Conservation (phyloP, 2,888 invertebrate genomes). For the Erynnis tages region DNA sequence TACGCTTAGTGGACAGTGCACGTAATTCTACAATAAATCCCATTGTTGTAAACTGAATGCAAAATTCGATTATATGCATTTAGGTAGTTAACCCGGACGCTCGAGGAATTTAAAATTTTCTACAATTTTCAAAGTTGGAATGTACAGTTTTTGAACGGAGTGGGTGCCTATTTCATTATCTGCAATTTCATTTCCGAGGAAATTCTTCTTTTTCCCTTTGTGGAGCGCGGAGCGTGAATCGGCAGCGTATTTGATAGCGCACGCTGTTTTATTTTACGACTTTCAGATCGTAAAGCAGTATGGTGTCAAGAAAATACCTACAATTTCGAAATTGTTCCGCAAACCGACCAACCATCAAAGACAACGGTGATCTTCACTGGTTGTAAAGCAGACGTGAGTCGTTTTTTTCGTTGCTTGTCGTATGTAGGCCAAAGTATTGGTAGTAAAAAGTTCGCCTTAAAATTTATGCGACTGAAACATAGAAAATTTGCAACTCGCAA, state of each 20-base stretch:
- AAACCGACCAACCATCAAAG: conserved; percentile 38
- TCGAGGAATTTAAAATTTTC: conserved; percentile 56
- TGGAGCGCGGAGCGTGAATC: conserved; percentile 17
- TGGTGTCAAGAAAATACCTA: conserved; percentile 43
- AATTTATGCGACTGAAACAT: conserved; percentile 1
- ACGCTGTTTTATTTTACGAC: conserved; percentile 39
- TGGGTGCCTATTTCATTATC: conserved; percentile 17
- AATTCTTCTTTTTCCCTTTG: conserved; percentile 18
- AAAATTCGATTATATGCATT: conserved; percentile 71
- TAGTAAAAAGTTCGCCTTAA: conserved; percentile 12
- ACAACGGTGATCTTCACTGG: conserved; percentile 27
- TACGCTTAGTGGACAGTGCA: conserved; percentile 59
- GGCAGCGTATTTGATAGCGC: conserved; percentile 35
- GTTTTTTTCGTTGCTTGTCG: conserved; percentile 13
- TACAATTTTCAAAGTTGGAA: conserved; percentile 42
- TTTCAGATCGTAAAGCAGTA: conserved; percentile 43
- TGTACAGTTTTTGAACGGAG: conserved; percentile 36
- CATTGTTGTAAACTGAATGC: conserved; percentile 68
- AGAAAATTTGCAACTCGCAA: too few relatives aligned
- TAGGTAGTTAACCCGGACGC: conserved; percentile 67
- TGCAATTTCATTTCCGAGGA: conserved; percentile 14
- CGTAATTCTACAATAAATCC: conserved; percentile 78
- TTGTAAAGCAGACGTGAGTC: conserved; percentile 22
- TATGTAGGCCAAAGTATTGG: conserved; percentile 16
- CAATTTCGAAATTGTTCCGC: conserved; percentile 37